Evolutionary conservation across 2,888 invertebrate genomes (phyloP), one percentile per base, ranked within the genome.

Genomic region (Drosophila nr. fundita): DNA sequence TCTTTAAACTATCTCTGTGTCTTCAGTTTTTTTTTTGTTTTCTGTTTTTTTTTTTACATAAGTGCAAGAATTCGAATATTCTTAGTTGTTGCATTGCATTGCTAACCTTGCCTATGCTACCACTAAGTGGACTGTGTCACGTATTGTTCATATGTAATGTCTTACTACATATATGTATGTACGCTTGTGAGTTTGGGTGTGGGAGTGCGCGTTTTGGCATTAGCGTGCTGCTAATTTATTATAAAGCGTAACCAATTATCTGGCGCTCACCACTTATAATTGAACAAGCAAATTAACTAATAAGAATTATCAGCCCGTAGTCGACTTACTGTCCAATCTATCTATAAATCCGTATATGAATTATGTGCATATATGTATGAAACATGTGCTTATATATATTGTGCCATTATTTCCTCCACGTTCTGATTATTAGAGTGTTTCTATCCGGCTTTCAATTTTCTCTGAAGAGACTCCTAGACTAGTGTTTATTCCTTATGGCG

Each of bases 81-180:
- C 18, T 24, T 62, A 62, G 45, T 53, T 72, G 32, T 52, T 72
- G 62, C 60, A 52, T 52, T 61, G 62, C 40, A 52, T 45, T 61
- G 62, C 40, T 21, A 54, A 50, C 30, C 48, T 52, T 45, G 64
- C 27, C 73, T 29, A 45, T 45, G 49, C 42, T 38, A 10, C 21
- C 53, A 36, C 45, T 58, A 64, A 75, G 61, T 69, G 77, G 57
- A 76, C 81, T 50, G 72, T 78, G 77, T 66, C 70, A 70, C 59
- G 71, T 65, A 38, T 65, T 68, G 42, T 79, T 60, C 45, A 59
- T 76, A 64, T 75, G 30, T 38, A 54, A 38, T 59, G 18, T 27
- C 21, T 55, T 21, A 49, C 54, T 38, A 15, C 34, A 21, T 50
- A 3, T 60, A 21, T 52, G 11, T 24, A 15, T 32, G 13, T 60